These are phyloP conservation scores for Bicyclus anynana DNA, from an alignment of 1,140 invertebrate species.

Conservation along the genomic window DNA sequence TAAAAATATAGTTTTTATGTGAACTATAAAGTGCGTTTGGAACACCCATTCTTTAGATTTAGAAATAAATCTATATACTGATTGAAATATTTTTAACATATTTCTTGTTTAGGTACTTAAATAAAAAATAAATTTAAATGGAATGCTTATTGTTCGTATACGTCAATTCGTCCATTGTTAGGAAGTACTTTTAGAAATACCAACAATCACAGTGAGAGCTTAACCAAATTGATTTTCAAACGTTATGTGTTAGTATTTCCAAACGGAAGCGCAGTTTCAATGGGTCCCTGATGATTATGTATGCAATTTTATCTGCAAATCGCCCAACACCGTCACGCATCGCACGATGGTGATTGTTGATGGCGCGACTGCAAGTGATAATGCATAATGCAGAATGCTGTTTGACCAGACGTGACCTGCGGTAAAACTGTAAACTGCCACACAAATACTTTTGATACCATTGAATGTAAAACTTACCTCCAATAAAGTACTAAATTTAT, in stretches of 20 bases:
- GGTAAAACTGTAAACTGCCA: background rate
- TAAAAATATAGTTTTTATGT: too few species aligned
- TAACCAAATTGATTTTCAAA: background rate
- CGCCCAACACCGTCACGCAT: conserved; percentile 54
- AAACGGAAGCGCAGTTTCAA: conserved; percentile 41
- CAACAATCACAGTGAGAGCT: background rate
- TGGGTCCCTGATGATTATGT: conserved; percentile 7
- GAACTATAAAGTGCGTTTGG: too few species aligned
- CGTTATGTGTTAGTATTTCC: conserved; percentile 6
- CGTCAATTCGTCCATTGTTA: too few species aligned
- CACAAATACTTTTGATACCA: background rate
- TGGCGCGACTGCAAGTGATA: conserved; percentile 27
- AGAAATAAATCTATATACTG: too few species aligned
- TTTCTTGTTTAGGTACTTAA: too few species aligned
- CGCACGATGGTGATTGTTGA: conserved; percentile 18
- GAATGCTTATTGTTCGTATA: too few species aligned
- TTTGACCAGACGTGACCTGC: conserved; percentile 1
- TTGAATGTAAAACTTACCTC: background rate
- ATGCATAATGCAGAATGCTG: conserved; percentile 5
- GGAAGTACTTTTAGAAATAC: too few species aligned
- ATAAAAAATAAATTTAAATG: too few species aligned
- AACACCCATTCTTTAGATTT: too few species aligned
- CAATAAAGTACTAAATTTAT: background rate
- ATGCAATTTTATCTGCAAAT: conserved; percentile 54
- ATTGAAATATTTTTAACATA: too few species aligned